Percentiles rank a stretch among this genome's conserved stretches.
Evolutionary conservation across 2,113 vertebrate genomes (phyloP).

Genomic region (Pygoscelis adeliae): DNA sequence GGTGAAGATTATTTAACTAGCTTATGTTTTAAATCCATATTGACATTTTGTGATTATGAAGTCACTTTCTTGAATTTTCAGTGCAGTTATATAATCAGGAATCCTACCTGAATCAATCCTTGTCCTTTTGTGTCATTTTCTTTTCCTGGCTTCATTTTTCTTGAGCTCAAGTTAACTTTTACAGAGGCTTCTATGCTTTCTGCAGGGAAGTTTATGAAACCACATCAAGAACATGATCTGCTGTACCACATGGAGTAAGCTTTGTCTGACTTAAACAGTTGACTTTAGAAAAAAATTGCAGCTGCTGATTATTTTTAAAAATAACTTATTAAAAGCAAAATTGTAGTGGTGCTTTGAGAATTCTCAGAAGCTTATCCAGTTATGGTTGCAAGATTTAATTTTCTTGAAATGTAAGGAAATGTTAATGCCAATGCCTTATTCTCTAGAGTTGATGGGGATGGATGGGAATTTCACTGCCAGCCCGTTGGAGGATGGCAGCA

Average conservation of each 20-base stretch:
- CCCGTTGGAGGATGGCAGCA: background rate
- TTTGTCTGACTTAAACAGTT: background rate
- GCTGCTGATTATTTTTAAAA: background rate
- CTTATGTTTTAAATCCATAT: slow-evolving; percentile 15
- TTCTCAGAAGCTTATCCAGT: background rate
- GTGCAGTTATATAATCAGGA: background rate
- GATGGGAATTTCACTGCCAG: background rate
- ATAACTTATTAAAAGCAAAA: background rate
- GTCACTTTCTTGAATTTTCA: background rate
- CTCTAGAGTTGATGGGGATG: background rate
- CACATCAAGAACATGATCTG: background rate
- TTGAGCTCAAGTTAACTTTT: background rate
- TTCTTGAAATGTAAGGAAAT: background rate
- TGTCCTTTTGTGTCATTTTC: background rate
- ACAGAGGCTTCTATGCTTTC: background rate
- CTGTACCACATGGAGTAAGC: background rate
- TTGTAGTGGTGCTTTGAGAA: background rate
- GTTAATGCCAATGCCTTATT: background rate
- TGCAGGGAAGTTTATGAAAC: background rate
- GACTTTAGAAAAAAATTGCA: background rate
- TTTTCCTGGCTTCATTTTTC: background rate
- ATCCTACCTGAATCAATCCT: background rate
- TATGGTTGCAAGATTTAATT: background rate
- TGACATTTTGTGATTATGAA: background rate
- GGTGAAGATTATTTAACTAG: slow-evolving; percentile 6